Evolutionary conservation across 2,113 vertebrate species (phyloP), one percentile per base, ranked within the genome.

Genomic region (Myiozetetes cayanensis): DNA sequence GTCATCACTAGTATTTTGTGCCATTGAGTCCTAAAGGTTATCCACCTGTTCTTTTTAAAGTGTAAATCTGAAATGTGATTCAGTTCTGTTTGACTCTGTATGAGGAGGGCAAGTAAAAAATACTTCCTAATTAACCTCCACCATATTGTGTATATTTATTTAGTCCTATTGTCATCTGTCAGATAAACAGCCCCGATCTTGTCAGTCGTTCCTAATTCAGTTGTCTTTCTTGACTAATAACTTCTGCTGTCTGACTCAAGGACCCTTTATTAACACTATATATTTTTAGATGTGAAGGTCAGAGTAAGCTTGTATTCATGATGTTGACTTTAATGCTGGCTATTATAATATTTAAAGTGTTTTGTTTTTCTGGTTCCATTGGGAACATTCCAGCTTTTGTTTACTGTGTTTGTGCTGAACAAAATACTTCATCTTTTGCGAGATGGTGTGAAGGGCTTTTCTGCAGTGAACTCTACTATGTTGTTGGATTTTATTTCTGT

Each of bases 51-150:
- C 31, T 58, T 92, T 94, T 77, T 43, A 41, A 87, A 76, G 52
- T 72, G 30, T 86, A 76, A 50, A 0, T 80, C 66, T 76, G 31
- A 91, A 85, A 62, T 19, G 20, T 62, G 49, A 49, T 83, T 93
- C 70, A 41, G 9, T 91, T 96, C 59, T 73, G 44, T 77, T 83
- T 91, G 87, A 87, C 65, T 91, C 96, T 52, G 55, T 81, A 58
- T 77, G 91, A 85, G 59, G 50, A 89, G 37, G 47, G 37, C 41
- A 66, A 71, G 59, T 67, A 37, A 90, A 91, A 93, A 88, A 24
- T 61, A 65, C 30, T 87, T 87, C 49, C 56, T 79, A 85, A 83
- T 83, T 94, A 61, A 71, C 55, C 89, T 93, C 43, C 52, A 62
- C 39, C 74, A 5, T 91, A 27, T 67, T 85, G 52, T 88, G 47